A percentile compares a stretch with the other conserved stretches of the same genome.
Conservation (phyloP, 2,113 vertebrate genomes). For the Dolichotis patagonum region DNA sequence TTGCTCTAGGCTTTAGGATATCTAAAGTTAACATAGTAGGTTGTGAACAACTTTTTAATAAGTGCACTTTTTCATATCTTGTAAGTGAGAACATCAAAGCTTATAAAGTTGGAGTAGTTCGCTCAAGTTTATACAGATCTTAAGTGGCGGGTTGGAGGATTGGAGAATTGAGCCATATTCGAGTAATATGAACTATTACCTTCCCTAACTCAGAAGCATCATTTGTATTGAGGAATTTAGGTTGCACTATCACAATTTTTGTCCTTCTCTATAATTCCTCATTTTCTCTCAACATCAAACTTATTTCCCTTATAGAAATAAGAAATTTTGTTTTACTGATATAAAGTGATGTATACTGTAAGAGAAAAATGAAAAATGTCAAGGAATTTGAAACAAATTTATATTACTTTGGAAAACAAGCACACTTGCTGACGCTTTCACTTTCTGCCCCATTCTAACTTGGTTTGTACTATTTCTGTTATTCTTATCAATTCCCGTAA, state of each 20-base stretch:
- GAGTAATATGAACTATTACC: background rate
- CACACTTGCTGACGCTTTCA: background rate
- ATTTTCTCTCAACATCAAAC: background rate
- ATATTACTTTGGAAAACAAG: background rate
- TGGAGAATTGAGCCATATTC: background rate
- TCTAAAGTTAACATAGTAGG: background rate
- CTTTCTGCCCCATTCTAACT: background rate
- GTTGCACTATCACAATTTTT: background rate
- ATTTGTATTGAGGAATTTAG: background rate
- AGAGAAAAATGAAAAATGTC: background rate
- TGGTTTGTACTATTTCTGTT: background rate
- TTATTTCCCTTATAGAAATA: background rate
- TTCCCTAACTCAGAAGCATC: background rate
- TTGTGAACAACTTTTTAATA: background rate
- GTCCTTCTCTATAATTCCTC: background rate
- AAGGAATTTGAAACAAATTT: background rate
- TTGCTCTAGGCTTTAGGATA: background rate
- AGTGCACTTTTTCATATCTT: background rate
- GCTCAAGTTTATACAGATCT: background rate
- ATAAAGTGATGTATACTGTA: background rate
- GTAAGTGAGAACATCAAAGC: background rate
- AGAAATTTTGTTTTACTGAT: background rate
- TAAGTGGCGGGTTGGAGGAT: background rate
- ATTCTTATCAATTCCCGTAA: background rate
- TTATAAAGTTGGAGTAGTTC: background rate